These are phyloP conservation scores for Carcharodon carcharias DNA, from an alignment of 2,797 vertebrate species.

Conservation along the genomic window DNA sequence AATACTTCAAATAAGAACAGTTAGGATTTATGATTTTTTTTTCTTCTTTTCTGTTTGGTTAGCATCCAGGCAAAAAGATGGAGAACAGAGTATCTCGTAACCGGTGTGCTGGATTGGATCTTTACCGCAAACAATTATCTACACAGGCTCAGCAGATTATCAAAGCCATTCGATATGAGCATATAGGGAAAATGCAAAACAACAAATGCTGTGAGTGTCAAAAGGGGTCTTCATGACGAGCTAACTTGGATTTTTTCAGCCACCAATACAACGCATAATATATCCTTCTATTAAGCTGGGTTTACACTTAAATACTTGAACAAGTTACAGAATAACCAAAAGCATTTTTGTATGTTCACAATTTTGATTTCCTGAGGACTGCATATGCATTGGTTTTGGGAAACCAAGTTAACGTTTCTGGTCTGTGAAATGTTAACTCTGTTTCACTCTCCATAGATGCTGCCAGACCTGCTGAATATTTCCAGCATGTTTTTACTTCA, in stretches of 20 bases:
- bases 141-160: slow-evolving; percentile 68
- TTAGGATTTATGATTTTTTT: neutral
- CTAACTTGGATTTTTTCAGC: neutral
- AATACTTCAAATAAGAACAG: neutral
- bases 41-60: slow-evolving; percentile 15
- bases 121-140: slow-evolving; percentile 65
- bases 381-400: neutral
- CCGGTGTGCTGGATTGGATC: slow-evolving; percentile 41
- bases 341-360: neutral
- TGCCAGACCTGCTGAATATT: neutral
- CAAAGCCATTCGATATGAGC: slow-evolving; percentile 62
- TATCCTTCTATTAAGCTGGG: neutral
- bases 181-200: slow-evolving; percentile 47
- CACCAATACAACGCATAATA: neutral
- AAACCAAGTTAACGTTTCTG: neutral
- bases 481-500: neutral
- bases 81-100: neutral
- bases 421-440: neutral
- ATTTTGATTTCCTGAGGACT: neutral
- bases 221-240: neutral
- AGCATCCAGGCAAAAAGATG: slow-evolving; percentile 4
- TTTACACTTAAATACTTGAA: slow-evolving; percentile 1
- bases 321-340: neutral
- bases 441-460: neutral
- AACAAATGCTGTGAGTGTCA: slow-evolving; percentile 64